phyloP scores from a whole-genome alignment of 2,113 vertebrate genomes.

The Hylia prasina region DNA sequence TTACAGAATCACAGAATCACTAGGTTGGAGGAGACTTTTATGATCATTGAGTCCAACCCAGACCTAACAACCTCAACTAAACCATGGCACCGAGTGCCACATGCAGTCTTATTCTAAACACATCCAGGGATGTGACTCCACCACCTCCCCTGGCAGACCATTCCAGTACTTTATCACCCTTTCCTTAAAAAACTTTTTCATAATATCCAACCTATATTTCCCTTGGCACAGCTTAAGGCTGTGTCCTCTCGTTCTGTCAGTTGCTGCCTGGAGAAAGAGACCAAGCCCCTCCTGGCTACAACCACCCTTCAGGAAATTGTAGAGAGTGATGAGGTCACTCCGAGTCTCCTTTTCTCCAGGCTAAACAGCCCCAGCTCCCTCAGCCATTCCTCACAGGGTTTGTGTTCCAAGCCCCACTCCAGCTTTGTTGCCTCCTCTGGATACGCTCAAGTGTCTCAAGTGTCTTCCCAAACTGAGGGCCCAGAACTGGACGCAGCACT shows the following conservation, averaged over 20 bases:
- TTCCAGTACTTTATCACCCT: not conserved
- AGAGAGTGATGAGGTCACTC: not conserved
- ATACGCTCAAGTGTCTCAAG: accelerated
- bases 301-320: not conserved
- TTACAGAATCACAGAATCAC: not conserved
- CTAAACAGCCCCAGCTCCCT: not conserved
- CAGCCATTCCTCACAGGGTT: accelerated
- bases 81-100: not conserved
- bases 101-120: not conserved
- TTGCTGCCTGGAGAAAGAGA: not conserved
- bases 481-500: not conserved
- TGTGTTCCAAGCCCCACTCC: not conserved
- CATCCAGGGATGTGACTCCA: not conserved
- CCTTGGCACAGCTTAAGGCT: not conserved
- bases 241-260: not conserved
- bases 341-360: not conserved
- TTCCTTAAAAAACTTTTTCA: not conserved
- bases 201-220: not conserved
- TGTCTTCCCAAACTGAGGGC: not conserved
- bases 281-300: not conserved
- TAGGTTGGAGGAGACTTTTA: not conserved
- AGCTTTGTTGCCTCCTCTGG: not conserved
- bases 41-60: not conserved
- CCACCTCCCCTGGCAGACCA: not conserved
- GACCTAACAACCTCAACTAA: not conserved